Percentiles rank a stretch among this genome's conserved stretches.
Conservation (phyloP, 2,113 vertebrate genomes). For the Paracanthobrama guichenoti region DNA sequence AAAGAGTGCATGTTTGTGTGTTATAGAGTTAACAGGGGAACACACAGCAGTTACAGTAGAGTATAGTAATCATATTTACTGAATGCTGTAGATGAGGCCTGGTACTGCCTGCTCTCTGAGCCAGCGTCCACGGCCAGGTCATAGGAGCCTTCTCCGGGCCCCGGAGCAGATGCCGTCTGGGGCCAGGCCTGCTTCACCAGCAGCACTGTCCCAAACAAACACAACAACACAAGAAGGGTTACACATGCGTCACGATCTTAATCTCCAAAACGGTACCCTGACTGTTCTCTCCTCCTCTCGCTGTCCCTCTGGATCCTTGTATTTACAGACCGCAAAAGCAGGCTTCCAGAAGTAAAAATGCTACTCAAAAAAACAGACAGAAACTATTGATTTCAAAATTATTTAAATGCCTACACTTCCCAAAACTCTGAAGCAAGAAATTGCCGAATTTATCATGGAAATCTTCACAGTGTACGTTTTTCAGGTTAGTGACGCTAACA, state of each 20-base stretch:
- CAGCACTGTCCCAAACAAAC: slow-evolving; percentile 79
- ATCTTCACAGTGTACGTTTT: background rate
- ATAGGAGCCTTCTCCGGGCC: slow-evolving; percentile 87
- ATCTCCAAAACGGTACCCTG: background rate
- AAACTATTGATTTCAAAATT: background rate
- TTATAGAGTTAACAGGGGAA: slow-evolving; percentile 4
- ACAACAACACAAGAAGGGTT: slow-evolving; percentile 78
- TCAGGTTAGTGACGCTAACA: background rate
- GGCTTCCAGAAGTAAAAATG: background rate
- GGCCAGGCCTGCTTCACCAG: slow-evolving; percentile 93
- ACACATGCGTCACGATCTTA: slow-evolving; percentile 51
- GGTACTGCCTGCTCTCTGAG: slow-evolving; percentile 87
- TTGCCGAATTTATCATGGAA: background rate
- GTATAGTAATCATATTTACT: slow-evolving; percentile 77
- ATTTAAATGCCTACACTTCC: background rate
- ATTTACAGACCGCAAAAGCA: background rate
- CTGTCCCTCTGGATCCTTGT: background rate
- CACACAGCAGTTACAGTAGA: slow-evolving; percentile 17
- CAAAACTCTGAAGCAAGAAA: background rate
- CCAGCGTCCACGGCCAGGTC: slow-evolving; percentile 88
- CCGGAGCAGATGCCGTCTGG: slow-evolving; percentile 83
- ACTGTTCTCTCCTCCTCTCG: background rate
- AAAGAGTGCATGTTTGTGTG: slow-evolving; percentile 23
- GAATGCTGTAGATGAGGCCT: slow-evolving; percentile 89
- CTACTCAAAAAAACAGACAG: background rate